Percentiles rank a stretch among this genome's conserved stretches.
These are phyloP conservation scores for Athene cunicularia DNA, from an alignment of 2,113 vertebrate genomes.

Conservation along the genomic window DNA sequence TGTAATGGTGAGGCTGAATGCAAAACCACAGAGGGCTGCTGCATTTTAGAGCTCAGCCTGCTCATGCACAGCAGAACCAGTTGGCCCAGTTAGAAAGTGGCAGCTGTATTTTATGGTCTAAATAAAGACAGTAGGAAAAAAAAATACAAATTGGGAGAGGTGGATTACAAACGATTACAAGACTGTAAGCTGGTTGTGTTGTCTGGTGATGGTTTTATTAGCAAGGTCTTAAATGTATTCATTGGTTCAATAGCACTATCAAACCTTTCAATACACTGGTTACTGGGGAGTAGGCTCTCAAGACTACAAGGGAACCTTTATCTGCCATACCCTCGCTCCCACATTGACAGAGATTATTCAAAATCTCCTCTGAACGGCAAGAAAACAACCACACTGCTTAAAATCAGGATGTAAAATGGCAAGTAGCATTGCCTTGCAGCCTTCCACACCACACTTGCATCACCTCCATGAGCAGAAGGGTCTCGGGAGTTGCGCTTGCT, in stretches of 20 bases:
- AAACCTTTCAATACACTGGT: neutral
- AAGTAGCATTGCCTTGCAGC: neutral
- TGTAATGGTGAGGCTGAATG: neutral
- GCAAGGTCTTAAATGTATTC: neutral
- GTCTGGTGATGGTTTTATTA: neutral
- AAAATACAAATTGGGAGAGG: neutral
- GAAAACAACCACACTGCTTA: neutral
- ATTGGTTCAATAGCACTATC: neutral
- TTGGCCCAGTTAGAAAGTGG: neutral
- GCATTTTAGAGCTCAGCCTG: neutral
- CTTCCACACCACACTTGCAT: neutral
- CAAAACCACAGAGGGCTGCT: neutral
- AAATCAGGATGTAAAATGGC: neutral
- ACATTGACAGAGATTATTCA: neutral
- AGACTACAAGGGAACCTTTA: neutral
- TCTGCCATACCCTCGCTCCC: neutral
- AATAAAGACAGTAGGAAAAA: neutral
- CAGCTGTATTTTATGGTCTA: neutral
- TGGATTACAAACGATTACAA: fast-evolving
- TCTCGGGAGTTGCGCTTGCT: neutral
- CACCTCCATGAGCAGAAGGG: neutral
- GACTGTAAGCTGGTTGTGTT: neutral
- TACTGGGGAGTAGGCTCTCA: neutral
- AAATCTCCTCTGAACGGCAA: neutral
- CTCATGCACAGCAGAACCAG: neutral